A percentile compares a stretch with the other conserved stretches of the same genome.
These are phyloP conservation scores for Julus scandinavius DNA, from an alignment of 2,888 invertebrate species.

Conservation along the genomic window DNA sequence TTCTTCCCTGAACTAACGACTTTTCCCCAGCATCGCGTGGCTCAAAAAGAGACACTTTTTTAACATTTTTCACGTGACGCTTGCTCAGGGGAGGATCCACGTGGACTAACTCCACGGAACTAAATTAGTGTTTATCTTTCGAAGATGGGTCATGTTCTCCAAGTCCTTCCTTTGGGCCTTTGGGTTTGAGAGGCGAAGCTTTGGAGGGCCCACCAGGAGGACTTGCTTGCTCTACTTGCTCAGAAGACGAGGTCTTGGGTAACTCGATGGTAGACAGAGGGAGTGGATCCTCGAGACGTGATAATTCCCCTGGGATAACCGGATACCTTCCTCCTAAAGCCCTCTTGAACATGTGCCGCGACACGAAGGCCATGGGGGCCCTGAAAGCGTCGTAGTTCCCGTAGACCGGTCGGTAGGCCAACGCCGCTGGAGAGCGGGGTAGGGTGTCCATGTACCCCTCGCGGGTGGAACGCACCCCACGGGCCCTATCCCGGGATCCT, in stretches of 20 bases:
- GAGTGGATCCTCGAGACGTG: neutral
- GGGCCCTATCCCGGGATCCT: neutral
- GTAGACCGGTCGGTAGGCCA: neutral
- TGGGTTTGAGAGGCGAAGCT: neutral
- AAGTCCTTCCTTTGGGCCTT: neutral
- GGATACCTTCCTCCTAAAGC: neutral
- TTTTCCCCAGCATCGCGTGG: conserved; percentile 27
- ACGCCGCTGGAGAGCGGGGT: neutral
- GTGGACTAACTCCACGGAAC: neutral
- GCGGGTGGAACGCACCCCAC: conserved; percentile 43
- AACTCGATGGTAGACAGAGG: neutral
- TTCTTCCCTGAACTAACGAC: neutral
- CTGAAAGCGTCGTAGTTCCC: conserved; percentile 25
- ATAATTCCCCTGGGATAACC: too few relatives aligned
- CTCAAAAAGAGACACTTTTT: conserved; percentile 46
- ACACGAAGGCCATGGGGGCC: conserved; percentile 50
- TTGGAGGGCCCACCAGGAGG: neutral
- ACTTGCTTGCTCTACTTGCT: neutral
- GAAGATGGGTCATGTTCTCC: neutral
- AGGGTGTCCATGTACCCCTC: neutral
- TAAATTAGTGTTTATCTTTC: neutral
- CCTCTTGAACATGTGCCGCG: conserved; percentile 48
- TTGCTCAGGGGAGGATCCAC: conserved; percentile 21
- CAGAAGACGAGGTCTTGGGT: neutral
- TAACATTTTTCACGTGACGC: neutral